These are phyloP conservation scores for Eupithecia dodoneata DNA, from an alignment of 2,888 invertebrate genomes.

Conservation along the genomic window DNA sequence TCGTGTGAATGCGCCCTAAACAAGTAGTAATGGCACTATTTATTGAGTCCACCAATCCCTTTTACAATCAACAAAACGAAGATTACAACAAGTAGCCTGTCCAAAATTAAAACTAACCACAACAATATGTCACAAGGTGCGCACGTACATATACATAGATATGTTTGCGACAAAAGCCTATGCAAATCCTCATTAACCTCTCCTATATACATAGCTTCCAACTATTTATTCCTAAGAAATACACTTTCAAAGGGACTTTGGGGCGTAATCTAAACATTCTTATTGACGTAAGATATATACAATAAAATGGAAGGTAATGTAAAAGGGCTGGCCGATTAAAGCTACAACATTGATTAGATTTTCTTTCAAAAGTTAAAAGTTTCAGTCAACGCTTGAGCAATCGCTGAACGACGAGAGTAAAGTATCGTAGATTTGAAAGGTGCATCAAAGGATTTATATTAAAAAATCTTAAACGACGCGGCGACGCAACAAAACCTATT, in stretches of 20 bases:
- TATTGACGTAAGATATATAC: slow-evolving; percentile 57
- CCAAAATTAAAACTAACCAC: slow-evolving; percentile 41
- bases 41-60: slow-evolving; percentile 36
- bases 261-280: slow-evolving; percentile 64
- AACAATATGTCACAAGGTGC: slow-evolving; percentile 59
- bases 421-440: slow-evolving; percentile 45
- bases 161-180: slow-evolving; percentile 83
- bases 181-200: slow-evolving; percentile 60
- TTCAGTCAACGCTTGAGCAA: slow-evolving; percentile 79
- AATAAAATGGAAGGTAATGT: slow-evolving; percentile 43
- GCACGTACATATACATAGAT: slow-evolving; percentile 65
- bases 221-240: slow-evolving; percentile 61
- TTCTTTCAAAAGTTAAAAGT: slow-evolving; percentile 52
- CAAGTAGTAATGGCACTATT: slow-evolving; percentile 1
- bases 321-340: slow-evolving; percentile 47
- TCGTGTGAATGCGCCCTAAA: too few relatives aligned
- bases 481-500: slow-evolving; percentile 55
- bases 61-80: slow-evolving; percentile 23
- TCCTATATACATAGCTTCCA: slow-evolving; percentile 64
- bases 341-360: slow-evolving; percentile 49
- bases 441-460: slow-evolving; percentile 37
- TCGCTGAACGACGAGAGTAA: slow-evolving; percentile 63
- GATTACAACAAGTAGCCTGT: slow-evolving; percentile 25
- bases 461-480: slow-evolving; percentile 52
- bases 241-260: slow-evolving; percentile 66